Conservation (phyloP, 2,888 invertebrate genomes). For the Dynastes hyllus region DNA sequence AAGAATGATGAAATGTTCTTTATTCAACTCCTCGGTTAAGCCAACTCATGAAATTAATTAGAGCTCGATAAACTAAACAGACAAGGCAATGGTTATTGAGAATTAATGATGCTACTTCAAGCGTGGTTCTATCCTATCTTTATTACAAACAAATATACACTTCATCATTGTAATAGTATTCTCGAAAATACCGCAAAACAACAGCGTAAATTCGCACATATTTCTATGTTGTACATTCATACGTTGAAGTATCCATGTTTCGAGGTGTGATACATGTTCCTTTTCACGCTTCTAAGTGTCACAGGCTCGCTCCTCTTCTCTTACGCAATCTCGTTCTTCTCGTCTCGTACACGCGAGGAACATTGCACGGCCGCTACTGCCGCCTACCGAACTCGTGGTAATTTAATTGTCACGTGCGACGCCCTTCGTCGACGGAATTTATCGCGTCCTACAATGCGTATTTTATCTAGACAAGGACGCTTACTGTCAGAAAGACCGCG, state of each 20-base stretch:
- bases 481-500: conserved; percentile 24
- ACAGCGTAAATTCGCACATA: background rate
- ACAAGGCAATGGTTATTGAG: no score
- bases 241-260: background rate
- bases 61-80: no score
- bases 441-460: conserved; percentile 30
- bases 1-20: no score
- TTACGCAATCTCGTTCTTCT: conserved; percentile 10
- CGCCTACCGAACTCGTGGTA: conserved; percentile 40
- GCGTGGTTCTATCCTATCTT: no score
- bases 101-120: no score
- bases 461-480: conserved; percentile 41
- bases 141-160: background rate
- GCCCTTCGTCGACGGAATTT: conserved; percentile 38
- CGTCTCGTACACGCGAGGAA: background rate
- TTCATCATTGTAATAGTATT: no score
- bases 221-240: background rate
- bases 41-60: no score
- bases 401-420: conserved; percentile 44
- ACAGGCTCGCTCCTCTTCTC: background rate
- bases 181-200: no score
- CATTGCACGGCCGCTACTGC: conserved; percentile 10
- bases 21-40: no score
- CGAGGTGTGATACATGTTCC: conserved; percentile 16
- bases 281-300: conserved; percentile 28